phyloP scores from a whole-genome alignment of 2,113 vertebrate species.

The Calyptommatus sinebrachiatus region DNA sequence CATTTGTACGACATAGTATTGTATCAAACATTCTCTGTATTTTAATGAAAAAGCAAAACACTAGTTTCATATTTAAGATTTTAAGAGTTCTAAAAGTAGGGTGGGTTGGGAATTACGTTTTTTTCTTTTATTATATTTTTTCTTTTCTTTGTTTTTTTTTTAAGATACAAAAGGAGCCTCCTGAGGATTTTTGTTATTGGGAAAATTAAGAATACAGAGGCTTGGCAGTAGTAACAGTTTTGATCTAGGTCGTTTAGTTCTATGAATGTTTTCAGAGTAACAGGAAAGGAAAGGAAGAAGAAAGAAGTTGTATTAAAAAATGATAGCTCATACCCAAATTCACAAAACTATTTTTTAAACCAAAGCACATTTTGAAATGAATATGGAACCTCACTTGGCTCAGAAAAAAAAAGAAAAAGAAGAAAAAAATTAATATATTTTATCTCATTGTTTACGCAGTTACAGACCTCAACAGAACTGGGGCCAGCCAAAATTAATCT shows the following conservation, averaged over 20 bases:
- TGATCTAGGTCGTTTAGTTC: conserved; percentile 65
- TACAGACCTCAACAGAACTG: conserved; percentile 94
- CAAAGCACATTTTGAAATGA: conserved; percentile 98
- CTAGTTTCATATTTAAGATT: conserved; percentile 97
- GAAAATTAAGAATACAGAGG: conserved; percentile 67
- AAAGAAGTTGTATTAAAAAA: conserved; percentile 82
- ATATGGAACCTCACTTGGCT: conserved; percentile 92
- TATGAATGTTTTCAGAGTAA: conserved; percentile 81
- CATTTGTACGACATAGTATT: conserved; percentile 93
- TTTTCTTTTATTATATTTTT: conserved; percentile 36
- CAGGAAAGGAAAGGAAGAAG: conserved; percentile 72
- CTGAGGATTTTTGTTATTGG: conserved; percentile 55
- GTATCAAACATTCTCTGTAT: conserved; percentile 94
- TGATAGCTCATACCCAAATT: conserved; percentile 97
- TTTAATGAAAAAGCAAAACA: conserved; percentile 95
- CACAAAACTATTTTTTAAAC: conserved; percentile 99
- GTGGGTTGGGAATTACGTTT: conserved; percentile 58
- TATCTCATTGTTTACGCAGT: conserved; percentile 99
- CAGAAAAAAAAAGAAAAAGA: conserved; percentile 77
- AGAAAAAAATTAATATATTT: conserved; percentile 89
- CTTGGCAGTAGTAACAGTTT: conserved; percentile 80
- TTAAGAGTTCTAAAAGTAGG: conserved; percentile 75
- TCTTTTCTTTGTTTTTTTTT: conserved; percentile 61
- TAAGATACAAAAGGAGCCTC: conserved; percentile 79
- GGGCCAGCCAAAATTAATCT: conserved; percentile 82